Evolutionary conservation across 1,140 invertebrate genomes (phyloP).

Genomic region (Caenorhabditis remanei): DNA sequence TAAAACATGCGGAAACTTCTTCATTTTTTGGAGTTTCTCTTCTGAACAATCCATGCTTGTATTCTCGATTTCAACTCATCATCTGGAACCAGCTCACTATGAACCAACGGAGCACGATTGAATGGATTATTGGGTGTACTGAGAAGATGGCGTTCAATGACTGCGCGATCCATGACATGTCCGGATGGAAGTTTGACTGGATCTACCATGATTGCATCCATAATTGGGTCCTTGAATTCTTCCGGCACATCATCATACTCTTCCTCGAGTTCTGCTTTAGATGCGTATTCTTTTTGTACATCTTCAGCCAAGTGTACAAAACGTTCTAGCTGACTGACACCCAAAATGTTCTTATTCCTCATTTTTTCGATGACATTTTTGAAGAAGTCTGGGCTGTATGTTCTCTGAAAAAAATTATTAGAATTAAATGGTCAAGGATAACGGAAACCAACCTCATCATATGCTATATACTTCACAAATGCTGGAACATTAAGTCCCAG

Average conservation of each 20-base stretch:
- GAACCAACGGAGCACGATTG: slow-evolving; percentile 90
- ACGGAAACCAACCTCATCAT: slow-evolving; percentile 82
- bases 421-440: neutral
- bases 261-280: slow-evolving; percentile 85
- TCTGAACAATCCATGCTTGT: slow-evolving; percentile 43
- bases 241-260: slow-evolving; percentile 93
- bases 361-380: slow-evolving; percentile 88
- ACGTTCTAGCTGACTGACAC: slow-evolving; percentile 80
- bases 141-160: slow-evolving; percentile 91
- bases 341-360: slow-evolving; percentile 87
- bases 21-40: slow-evolving; percentile 46
- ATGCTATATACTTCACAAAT: slow-evolving; percentile 78
- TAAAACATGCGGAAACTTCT: neutral
- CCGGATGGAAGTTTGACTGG: slow-evolving; percentile 93
- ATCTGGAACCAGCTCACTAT: slow-evolving; percentile 88
- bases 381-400: slow-evolving; percentile 91
- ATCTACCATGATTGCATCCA: slow-evolving; percentile 97
- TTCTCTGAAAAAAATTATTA: slow-evolving; percentile 83
- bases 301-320: slow-evolving; percentile 83
- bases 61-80: slow-evolving; percentile 69
- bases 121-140: slow-evolving; percentile 97
- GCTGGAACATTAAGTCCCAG: slow-evolving; percentile 35
- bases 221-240: slow-evolving; percentile 95
- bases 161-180: slow-evolving; percentile 92
- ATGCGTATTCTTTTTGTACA: slow-evolving; percentile 85